Conservation (phyloP, 2,888 invertebrate genomes). For the Pomacea canaliculata region DNA sequence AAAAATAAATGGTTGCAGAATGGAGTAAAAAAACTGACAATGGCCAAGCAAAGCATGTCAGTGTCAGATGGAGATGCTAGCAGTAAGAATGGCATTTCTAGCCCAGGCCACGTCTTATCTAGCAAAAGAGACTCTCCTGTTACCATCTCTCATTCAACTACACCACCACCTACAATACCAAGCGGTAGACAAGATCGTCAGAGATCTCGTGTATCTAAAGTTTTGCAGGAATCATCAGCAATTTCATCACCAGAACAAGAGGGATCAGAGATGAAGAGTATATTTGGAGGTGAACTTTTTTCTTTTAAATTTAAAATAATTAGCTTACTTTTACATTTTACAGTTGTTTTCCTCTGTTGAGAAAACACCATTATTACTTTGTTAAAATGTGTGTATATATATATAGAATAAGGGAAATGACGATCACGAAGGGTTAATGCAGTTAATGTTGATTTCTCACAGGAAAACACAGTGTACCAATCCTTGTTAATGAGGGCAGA, state of each 20-base stretch:
- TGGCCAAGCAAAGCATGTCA: conserved; percentile 23
- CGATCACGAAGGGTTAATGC: too few species aligned
- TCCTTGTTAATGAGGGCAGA: too few species aligned
- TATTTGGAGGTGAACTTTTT: conserved; percentile 20
- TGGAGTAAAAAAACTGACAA: conserved; percentile 39
- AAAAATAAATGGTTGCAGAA: too few species aligned
- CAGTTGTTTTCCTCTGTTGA: neutral
- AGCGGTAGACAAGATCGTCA: conserved; percentile 49
- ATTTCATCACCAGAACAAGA: neutral
- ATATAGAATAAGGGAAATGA: too few species aligned
- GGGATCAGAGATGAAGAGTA: conserved; percentile 18
- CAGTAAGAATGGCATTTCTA: conserved; percentile 6
- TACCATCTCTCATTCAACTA: neutral
- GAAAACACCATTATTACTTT: too few species aligned
- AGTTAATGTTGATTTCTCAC: too few species aligned
- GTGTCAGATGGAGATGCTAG: neutral
- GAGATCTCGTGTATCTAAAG: conserved; percentile 58
- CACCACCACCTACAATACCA: neutral
- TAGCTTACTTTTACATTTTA: too few species aligned
- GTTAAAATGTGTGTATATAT: too few species aligned
- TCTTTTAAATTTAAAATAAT: too few species aligned
- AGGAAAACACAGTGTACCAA: too few species aligned
- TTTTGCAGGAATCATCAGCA: conserved; percentile 54
- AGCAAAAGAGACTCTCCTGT: conserved; percentile 7
- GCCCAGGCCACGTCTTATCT: conserved; percentile 8